These are phyloP conservation scores for Xiphophorus maculatus DNA, from an alignment of 2,113 vertebrate species.

Conservation along the genomic window DNA sequence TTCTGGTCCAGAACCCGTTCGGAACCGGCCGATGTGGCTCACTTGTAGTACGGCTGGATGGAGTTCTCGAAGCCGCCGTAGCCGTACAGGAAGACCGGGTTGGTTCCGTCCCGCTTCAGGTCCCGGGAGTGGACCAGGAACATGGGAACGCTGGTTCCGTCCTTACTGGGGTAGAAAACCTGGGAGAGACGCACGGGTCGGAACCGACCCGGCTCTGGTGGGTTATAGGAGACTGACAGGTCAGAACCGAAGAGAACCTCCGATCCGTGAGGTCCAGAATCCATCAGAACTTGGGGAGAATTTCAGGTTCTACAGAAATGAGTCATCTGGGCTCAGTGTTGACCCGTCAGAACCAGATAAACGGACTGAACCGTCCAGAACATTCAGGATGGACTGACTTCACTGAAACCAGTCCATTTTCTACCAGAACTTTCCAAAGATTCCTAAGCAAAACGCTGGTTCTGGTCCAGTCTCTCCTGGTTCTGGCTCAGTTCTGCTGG, in stretches of 20 bases:
- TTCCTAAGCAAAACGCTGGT: too few relatives aligned
- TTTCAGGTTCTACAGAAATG: background rate
- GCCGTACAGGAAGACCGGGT: conserved; percentile 79
- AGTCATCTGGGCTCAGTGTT: too few relatives aligned
- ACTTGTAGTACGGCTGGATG: conserved; percentile 80
- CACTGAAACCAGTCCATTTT: too few relatives aligned
- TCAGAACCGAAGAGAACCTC: too few relatives aligned
- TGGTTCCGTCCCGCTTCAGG: conserved; percentile 68
- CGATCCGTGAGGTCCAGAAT: too few relatives aligned
- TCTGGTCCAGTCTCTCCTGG: too few relatives aligned
- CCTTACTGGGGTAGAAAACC: conserved; percentile 82
- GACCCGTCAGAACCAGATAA: background rate
- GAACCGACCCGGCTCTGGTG: too few relatives aligned
- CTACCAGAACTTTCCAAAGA: too few relatives aligned
- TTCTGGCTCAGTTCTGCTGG: too few relatives aligned
- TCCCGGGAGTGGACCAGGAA: conserved; percentile 77
- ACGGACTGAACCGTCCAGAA: background rate
- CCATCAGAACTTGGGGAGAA: background rate
- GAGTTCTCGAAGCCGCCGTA: conserved; percentile 81
- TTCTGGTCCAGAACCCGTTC: background rate
- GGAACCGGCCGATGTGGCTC: conserved; percentile 24
- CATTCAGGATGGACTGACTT: background rate
- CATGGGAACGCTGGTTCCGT: conserved; percentile 82
- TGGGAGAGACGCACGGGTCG: conserved; percentile 19
- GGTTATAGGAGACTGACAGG: too few relatives aligned